Conservation (phyloP, 2,888 invertebrate species). For the Microchrysa polita region DNA sequence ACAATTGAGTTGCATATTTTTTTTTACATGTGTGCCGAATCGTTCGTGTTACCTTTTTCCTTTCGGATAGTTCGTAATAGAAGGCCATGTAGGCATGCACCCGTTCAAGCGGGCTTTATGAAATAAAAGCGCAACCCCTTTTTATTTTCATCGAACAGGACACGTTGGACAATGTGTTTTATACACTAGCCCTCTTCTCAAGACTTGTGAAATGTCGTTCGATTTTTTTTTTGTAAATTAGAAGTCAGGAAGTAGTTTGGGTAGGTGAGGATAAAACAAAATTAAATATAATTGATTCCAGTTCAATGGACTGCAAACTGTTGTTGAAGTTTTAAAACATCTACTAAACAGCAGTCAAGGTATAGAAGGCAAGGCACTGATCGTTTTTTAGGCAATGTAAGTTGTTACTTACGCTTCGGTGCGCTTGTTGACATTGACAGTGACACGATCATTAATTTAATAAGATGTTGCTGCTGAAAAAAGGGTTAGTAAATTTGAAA, state of each 20-base stretch:
- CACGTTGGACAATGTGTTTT: constrained; percentile 26
- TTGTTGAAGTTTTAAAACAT: constrained; percentile 18
- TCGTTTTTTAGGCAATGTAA: background rate
- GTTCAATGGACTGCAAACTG: constrained; percentile 41
- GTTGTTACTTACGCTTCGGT: constrained; percentile 16
- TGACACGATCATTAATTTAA: constrained; percentile 23
- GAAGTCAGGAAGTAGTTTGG: constrained; percentile 34
- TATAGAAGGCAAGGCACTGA: background rate
- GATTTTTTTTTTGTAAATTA: constrained; percentile 11
- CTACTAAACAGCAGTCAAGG: background rate
- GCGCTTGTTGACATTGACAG: constrained; percentile 4
- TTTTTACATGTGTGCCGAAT: constrained; percentile 19
- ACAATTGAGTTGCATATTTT: constrained; percentile 11
- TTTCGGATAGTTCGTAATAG: background rate
- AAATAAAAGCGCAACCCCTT: constrained; percentile 43
- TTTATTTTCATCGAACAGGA: background rate
- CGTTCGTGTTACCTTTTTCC: constrained; percentile 15
- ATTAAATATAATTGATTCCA: constrained; percentile 17
- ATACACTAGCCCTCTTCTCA: constrained; percentile 19
- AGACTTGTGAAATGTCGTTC: background rate
- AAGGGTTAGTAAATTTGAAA: background rate
- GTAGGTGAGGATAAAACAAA: constrained; percentile 10
- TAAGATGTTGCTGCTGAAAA: background rate
- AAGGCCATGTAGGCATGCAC: background rate
- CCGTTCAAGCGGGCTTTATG: background rate